Evolutionary conservation across 2,797 vertebrate genomes (phyloP).

Genomic region (Pseudotriccus pelzelni): DNA sequence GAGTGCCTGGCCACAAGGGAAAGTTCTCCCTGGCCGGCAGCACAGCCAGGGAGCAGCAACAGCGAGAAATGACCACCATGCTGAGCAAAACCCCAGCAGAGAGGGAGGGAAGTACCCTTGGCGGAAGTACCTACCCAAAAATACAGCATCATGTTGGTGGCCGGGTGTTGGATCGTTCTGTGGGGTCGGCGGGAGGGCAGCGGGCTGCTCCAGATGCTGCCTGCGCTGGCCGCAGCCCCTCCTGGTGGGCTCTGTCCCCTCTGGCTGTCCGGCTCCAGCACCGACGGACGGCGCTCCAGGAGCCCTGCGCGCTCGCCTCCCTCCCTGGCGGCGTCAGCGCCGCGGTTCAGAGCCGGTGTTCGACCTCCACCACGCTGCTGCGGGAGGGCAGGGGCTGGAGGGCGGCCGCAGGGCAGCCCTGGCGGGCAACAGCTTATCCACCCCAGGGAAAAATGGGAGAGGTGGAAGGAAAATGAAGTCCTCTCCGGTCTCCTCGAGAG

Average conservation of each 20-base stretch:
- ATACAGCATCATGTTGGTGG: constrained; percentile 52
- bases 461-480: not conserved
- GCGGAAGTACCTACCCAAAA: constrained; percentile 54
- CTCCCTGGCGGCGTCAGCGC: not conserved
- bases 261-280: not conserved
- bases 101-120: not conserved
- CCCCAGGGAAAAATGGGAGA: not conserved
- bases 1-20: not conserved
- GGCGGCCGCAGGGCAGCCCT: not conserved
- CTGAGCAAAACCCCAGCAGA: not conserved
- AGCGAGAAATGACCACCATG: not conserved
- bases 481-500: not conserved
- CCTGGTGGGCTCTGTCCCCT: not conserved
- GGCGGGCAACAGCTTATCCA: not conserved
- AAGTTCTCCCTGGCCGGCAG: not conserved
- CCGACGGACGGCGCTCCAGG: not conserved
- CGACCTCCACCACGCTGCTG: not conserved
- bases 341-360: not conserved
- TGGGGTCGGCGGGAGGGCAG: not conserved
- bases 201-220: not conserved
- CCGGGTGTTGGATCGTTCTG: not conserved
- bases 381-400: not conserved
- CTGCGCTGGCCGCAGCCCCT: not conserved
- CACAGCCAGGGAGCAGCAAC: not conserved
- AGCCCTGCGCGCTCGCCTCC: not conserved